phyloP scores from a whole-genome alignment of 2,888 invertebrate species.

The Fragum fragum region DNA sequence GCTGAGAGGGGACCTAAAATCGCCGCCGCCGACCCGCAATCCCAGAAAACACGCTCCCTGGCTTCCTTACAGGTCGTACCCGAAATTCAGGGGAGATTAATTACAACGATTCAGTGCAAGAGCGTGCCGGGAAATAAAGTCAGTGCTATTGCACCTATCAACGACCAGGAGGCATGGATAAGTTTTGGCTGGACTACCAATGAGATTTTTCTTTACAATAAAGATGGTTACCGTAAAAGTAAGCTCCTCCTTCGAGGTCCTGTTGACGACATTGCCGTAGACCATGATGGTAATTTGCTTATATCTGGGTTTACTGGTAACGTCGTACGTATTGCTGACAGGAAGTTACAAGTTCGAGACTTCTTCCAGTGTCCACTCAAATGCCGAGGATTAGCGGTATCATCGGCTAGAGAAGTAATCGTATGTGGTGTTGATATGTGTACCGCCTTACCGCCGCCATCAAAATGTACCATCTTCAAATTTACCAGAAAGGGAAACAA shows the following conservation, averaged over 20 bases:
- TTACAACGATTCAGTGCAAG: constrained; percentile 59
- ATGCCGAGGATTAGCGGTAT: constrained; percentile 57
- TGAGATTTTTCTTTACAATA: constrained; percentile 66
- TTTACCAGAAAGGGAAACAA: constrained; percentile 66
- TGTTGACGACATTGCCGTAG: constrained; percentile 61
- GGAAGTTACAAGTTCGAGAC: constrained; percentile 54
- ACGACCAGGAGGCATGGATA: constrained; percentile 64
- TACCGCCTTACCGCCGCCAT: constrained; percentile 55
- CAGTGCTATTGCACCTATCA: constrained; percentile 63
- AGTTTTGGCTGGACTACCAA: constrained; percentile 67
- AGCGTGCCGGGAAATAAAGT: constrained; percentile 65
- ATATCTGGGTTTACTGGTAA: constrained; percentile 61
- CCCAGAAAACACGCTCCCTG: neutral
- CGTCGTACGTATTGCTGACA: constrained; percentile 52
- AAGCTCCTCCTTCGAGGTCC: constrained; percentile 45
- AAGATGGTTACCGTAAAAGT: constrained; percentile 58
- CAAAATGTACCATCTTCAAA: constrained; percentile 62
- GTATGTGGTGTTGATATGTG: constrained; percentile 65
- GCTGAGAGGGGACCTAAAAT: constrained; percentile 48
- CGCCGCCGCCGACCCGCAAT: neutral
- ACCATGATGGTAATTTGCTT: constrained; percentile 49
- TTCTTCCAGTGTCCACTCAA: constrained; percentile 62
- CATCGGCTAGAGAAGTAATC: constrained; percentile 52
- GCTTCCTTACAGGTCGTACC: constrained; percentile 51
- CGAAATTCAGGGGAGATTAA: constrained; percentile 51